Conservation (phyloP, 2,888 invertebrate genomes). For the Alcis repandata region DNA sequence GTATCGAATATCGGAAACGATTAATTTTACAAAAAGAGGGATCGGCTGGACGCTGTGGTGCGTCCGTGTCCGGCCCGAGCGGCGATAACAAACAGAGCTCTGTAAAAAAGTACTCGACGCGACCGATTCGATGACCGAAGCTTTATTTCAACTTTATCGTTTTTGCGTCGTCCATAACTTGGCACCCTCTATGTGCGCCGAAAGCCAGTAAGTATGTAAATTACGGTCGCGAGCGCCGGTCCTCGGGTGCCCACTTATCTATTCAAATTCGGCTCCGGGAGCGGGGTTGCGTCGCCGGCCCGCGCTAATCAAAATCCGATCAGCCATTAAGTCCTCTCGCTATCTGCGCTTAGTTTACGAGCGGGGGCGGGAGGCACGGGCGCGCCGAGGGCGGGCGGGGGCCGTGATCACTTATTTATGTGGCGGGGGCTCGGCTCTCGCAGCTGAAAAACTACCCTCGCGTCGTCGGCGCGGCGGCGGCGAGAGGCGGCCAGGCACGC, state of each 20-base stretch:
- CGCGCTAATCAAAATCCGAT: conserved; percentile 87
- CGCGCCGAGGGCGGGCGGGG: conserved; percentile 58
- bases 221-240: conserved; percentile 84
- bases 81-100: conserved; percentile 78
- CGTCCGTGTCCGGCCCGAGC: conserved; percentile 45
- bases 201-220: conserved; percentile 87
- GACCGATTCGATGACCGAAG: conserved; percentile 81
- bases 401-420: conserved; percentile 83
- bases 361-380: conserved; percentile 59
- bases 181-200: conserved; percentile 81
- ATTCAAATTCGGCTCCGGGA: conserved; percentile 84
- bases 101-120: conserved; percentile 76
- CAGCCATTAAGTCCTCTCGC: conserved; percentile 86
- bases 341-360: conserved; percentile 86
- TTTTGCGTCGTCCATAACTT: conserved; percentile 82
- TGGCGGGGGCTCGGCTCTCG: conserved; percentile 70
- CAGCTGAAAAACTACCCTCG: conserved; percentile 83
- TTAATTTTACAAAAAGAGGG: conserved; percentile 68
- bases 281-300: conserved; percentile 83
- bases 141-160: conserved; percentile 86
- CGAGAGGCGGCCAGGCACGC: conserved; percentile 59
- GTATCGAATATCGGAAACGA: conserved; percentile 56
- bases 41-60: conserved; percentile 46
- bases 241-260: conserved; percentile 85
- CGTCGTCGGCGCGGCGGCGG: conserved; percentile 65